These are phyloP conservation scores for Myrmecophaga tridactyla DNA, from an alignment of 2,113 vertebrate genomes.

Conservation along the genomic window DNA sequence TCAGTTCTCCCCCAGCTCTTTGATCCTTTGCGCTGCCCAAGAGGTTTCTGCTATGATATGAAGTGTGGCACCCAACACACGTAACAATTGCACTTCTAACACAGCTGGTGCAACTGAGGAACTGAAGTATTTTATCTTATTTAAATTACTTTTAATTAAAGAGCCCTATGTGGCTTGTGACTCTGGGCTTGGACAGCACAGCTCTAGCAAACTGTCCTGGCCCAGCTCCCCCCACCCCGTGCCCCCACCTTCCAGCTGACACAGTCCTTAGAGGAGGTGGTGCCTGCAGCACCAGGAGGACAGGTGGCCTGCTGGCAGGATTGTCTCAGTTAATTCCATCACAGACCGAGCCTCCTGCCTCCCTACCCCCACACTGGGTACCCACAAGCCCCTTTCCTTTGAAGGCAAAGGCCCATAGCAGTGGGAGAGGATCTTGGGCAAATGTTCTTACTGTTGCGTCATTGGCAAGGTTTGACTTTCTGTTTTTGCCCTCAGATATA, in stretches of 20 bases:
- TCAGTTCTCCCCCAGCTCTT: neutral
- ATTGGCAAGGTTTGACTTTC: neutral
- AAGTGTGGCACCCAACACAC: no score
- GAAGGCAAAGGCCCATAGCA: neutral
- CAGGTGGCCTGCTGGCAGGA: neutral
- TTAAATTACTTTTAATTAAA: neutral
- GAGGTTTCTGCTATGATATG: neutral
- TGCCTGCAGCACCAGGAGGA: neutral
- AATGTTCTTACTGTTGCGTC: neutral
- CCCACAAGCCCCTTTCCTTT: accelerated
- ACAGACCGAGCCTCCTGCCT: neutral
- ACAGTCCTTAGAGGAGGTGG: neutral
- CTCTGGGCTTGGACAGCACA: neutral
- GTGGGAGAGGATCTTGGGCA: neutral
- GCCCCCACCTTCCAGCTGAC: neutral
- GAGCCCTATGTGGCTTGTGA: neutral
- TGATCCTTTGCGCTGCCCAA: neutral
- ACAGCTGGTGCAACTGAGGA: neutral
- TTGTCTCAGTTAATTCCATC: no score
- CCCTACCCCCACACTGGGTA: neutral
- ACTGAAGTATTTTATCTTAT: neutral
- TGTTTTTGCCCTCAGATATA: conserved; percentile 89
- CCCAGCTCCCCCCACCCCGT: neutral
- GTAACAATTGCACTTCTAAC: neutral
- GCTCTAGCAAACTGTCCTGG: neutral